Evolutionary conservation across 1,140 invertebrate species (phyloP), one percentile per base, ranked within the genome.

Genomic region (Temnothorax nylanderi): DNA sequence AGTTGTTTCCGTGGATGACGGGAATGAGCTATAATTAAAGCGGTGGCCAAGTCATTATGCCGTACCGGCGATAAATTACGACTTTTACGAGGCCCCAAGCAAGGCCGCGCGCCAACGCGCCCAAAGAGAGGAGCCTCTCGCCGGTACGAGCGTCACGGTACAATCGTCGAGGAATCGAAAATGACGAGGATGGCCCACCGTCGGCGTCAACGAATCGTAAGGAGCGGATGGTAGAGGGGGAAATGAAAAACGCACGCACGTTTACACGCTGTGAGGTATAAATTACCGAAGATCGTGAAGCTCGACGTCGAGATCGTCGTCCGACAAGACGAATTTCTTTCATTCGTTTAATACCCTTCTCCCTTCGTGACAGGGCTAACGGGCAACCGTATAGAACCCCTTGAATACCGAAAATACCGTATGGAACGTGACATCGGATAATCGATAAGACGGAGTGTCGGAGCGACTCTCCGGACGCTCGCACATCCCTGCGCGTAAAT

Each of bases 401-500:
- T 84, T 84, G 80, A 84, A 84, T 75, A 47, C 69, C 80, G 80
- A 75, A 84, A 84, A 84, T 75, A 60, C 69, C 65, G 32, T 84
- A 71, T 37, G 21, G 37, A 67, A 81, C 80, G 80, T 84, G 80
- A 84, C 80, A 75, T 84, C 47, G 69, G 69, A 84, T 84, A 75
- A 84, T 84, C 80, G 80, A 85, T 78, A 85, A 85, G 62, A 80
- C 72, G 88, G 67, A 75, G 21, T 54, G 72, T 85, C 58, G 69
- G 75, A 47, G 78, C 58, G 47, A 72, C 78, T 82, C 77, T 67
- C 56, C 77, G 74, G 41, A 44, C 64, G 37, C 76, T 78, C 67
- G 69, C 54, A 75, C 80, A 84, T 89, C 88, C 64, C 62, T 64
- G 77, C 75, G 86, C 78, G 84, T 88, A 93, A 94, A 93, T 94